Base-by-base conservation (phyloP, 2,113 vertebrate species). In the Orthonyx spaldingii region DNA sequence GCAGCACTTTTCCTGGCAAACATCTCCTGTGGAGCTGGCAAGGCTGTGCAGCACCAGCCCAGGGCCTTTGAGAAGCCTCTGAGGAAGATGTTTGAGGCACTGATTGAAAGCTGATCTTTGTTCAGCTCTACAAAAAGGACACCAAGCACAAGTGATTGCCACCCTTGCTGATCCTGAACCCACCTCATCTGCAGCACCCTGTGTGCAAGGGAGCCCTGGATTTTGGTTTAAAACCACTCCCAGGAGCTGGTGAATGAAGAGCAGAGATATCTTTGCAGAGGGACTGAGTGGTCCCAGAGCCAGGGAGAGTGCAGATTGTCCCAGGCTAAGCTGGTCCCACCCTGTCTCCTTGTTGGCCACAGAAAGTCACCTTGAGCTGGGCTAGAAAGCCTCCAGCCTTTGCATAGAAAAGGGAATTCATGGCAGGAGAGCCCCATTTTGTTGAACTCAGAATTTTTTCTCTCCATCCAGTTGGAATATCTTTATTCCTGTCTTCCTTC, bases 101-200 rank as follows among this genome's bases (percentile, higher is more conserved):
- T 10, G 28, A 23, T 1, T 69, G n/a, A 35, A 76, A 60, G 18
- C 1, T 53, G 49, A 71, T 37, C 13, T 68, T 27, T 15, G 16
- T n/a, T 78, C 81, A 75, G 12, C 61, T 75, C 57, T 55, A 37
- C 44, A 44, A 53, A 76, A 77, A 3, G 1, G 5, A 46, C 0
- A 8, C 12, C 50, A 61, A 70, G 57, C 5, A 35, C 35, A 68
- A 64, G 22, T 10, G 39, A 6, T 49, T 0, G 1, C 19, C 1
- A 2, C 32, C 20, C 0, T 0, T 27, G 50, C 68, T 74, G 59
- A 21, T 32, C 32, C 32, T 13, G 33, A 55, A n/a, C 28, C 23
- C 12, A 2, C 1, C 0, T 15, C 0, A 1, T 28, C 47, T 53
- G 68, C 63, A 41, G 49, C 53, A 44, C 13, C 22, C n/a, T 8